Conservation (phyloP, 2,113 vertebrate genomes). For the Malurus melanocephalus region DNA sequence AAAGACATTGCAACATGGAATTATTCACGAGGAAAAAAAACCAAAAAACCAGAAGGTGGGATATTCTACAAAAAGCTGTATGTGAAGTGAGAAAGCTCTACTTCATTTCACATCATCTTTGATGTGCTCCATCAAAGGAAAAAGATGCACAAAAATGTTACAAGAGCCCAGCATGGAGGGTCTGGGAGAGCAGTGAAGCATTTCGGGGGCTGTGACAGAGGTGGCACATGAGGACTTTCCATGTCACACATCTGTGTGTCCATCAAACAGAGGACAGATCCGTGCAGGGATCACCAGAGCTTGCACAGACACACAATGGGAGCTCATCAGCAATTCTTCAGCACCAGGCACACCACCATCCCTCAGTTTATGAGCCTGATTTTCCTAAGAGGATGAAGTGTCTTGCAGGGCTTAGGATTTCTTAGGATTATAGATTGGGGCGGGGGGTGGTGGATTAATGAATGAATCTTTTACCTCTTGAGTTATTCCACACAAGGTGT, state of each 20-base stretch:
- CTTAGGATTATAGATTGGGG: not conserved
- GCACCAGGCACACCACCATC: not conserved
- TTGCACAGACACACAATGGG: fast-evolving
- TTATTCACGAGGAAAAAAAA: not conserved
- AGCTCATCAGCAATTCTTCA: not conserved
- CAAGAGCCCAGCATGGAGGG: not conserved
- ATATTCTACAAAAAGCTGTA: not conserved
- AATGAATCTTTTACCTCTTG: conserved; percentile 10
- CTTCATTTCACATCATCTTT: not conserved
- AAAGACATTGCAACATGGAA: not conserved
- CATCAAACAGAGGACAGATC: not conserved
- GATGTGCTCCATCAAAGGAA: not conserved
- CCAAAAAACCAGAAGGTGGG: not conserved
- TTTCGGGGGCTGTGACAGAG: not conserved
- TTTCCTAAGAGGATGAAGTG: conserved; percentile 19
- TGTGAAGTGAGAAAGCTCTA: not conserved
- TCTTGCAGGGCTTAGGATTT: conserved; percentile 10
- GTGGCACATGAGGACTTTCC: fast-evolving
- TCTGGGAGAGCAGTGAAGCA: not conserved
- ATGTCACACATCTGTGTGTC: fast-evolving
- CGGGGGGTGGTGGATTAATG: not conserved
- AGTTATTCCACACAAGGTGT: not conserved
- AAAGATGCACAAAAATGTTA: not conserved
- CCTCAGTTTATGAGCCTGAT: not conserved
- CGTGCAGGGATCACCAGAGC: not conserved